Conservation (phyloP, 2,888 invertebrate species). For the Leptopilina myrica region DNA sequence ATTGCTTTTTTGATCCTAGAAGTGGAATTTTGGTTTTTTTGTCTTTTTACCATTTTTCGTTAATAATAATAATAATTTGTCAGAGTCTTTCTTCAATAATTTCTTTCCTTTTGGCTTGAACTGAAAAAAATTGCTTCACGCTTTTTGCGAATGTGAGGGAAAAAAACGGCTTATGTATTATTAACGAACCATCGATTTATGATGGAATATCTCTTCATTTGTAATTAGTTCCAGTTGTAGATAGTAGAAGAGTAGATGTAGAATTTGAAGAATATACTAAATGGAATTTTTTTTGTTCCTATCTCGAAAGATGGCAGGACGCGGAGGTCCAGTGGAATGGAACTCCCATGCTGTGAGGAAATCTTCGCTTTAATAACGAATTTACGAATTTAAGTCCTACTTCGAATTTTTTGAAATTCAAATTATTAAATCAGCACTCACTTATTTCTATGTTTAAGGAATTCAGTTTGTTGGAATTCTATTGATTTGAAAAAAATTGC, state of each 20-base stretch:
- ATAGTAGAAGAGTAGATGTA: constrained; percentile 32
- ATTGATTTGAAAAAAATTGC: not conserved
- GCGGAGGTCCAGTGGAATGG: constrained; percentile 85
- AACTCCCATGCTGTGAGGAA: constrained; percentile 67
- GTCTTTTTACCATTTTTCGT: too few relatives aligned
- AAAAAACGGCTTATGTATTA: not conserved
- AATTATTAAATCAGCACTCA: not conserved
- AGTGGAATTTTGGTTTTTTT: too few relatives aligned
- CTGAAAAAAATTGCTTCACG: too few relatives aligned
- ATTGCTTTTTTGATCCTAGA: too few relatives aligned
- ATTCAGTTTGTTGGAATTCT: too few relatives aligned
- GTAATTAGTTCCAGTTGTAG: constrained; percentile 44
- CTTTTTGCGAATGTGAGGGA: too few relatives aligned
- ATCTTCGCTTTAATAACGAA: constrained; percentile 22
- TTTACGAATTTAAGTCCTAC: constrained; percentile 5
- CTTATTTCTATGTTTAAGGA: too few relatives aligned
- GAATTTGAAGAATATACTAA: constrained; percentile 36
- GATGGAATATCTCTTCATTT: constrained; percentile 25
- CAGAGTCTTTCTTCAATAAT: too few relatives aligned
- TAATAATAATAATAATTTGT: too few relatives aligned
- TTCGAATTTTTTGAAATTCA: not conserved
- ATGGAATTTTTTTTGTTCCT: constrained; percentile 57
- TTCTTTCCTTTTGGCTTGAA: too few relatives aligned
- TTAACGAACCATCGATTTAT: constrained; percentile 12
- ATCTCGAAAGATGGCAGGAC: constrained; percentile 83